phyloP scores from a whole-genome alignment of 2,797 vertebrate genomes.

The Artibeus lituratus region DNA sequence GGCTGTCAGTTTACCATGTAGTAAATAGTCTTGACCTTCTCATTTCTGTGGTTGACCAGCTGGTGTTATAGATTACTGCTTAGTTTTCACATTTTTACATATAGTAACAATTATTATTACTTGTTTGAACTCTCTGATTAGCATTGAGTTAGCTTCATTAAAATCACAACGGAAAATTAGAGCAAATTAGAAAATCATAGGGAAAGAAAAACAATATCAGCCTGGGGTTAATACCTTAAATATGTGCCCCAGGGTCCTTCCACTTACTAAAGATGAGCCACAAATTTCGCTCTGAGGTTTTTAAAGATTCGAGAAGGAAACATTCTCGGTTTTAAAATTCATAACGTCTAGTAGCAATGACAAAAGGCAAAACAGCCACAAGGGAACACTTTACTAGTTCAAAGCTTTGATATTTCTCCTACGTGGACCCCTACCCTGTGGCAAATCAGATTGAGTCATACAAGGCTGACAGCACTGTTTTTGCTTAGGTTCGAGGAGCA shows the following conservation, averaged over 20 bases:
- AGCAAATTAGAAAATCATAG: conserved; percentile 7
- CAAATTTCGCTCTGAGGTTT: neutral
- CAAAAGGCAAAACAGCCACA: neutral
- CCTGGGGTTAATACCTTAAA: neutral
- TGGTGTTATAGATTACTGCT: neutral
- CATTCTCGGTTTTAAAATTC: neutral
- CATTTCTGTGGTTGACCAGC: neutral
- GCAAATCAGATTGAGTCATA: neutral
- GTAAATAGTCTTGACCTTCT: neutral
- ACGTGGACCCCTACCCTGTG: neutral
- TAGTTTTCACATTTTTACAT: neutral
- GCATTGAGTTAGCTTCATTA: neutral
- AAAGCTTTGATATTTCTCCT: neutral
- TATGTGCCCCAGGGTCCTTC: neutral
- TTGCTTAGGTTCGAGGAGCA: neutral
- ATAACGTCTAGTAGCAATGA: neutral
- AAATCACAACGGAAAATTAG: neutral
- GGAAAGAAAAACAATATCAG: neutral
- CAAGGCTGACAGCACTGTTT: neutral
- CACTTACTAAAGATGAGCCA: neutral
- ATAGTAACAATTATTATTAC: neutral
- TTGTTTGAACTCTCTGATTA: neutral
- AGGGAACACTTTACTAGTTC: neutral
- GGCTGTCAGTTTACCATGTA: neutral
- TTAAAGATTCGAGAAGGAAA: neutral